Conservation (phyloP, 2,888 invertebrate genomes). For the Bellardia pandia region DNA sequence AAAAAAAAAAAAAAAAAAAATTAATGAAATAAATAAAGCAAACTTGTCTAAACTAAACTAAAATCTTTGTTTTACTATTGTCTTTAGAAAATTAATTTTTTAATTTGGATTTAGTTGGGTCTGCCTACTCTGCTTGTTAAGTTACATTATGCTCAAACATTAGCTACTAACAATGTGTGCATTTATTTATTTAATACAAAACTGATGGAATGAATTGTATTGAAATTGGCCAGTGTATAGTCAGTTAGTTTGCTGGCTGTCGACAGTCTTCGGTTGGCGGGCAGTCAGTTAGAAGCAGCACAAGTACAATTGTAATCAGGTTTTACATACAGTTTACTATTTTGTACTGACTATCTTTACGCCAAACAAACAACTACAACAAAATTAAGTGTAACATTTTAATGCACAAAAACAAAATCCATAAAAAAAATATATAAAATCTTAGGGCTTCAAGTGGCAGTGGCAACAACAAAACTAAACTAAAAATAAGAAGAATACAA, state of each 20-base stretch:
- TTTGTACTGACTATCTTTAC: neutral
- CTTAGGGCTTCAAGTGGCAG: slow-evolving; percentile 66
- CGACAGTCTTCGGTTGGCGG: slow-evolving; percentile 30
- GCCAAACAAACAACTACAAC: slow-evolving; percentile 36
- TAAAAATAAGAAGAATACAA: slow-evolving; percentile 38
- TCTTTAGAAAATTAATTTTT: too few species aligned
- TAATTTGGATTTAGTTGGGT: neutral
- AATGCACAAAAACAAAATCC: slow-evolving; percentile 23
- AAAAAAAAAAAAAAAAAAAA: too few species aligned
- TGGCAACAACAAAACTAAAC: slow-evolving; percentile 27
- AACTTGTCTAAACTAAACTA: too few species aligned
- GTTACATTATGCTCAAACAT: neutral
- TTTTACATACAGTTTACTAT: slow-evolving; percentile 28
- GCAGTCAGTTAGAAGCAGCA: slow-evolving; percentile 11
- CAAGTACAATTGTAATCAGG: slow-evolving; percentile 24
- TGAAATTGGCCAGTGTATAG: slow-evolving; percentile 44
- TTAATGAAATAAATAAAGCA: too few species aligned
- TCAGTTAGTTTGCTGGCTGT: slow-evolving; percentile 1
- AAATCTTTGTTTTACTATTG: too few species aligned
- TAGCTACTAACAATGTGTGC: slow-evolving; percentile 1
- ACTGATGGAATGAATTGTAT: slow-evolving; percentile 35
- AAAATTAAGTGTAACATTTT: slow-evolving; percentile 58
- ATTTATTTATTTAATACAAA: slow-evolving; percentile 25
- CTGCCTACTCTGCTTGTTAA: neutral
- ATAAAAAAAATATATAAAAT: slow-evolving; percentile 42